These are phyloP conservation scores for Cerastis rubricosa DNA, from an alignment of 2,888 invertebrate species.

Conservation along the genomic window DNA sequence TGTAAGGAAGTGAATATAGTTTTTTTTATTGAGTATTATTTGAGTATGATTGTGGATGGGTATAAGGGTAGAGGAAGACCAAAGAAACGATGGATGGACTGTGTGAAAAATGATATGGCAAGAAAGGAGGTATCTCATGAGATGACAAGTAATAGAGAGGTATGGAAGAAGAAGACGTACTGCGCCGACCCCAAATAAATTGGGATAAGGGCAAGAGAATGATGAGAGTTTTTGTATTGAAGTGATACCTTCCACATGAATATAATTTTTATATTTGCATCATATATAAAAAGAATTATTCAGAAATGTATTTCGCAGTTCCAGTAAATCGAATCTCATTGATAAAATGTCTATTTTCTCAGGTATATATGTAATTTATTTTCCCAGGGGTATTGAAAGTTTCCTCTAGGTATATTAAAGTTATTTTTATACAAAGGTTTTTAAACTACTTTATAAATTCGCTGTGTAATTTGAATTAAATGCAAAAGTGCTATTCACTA, in stretches of 20 bases:
- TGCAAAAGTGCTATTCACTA: neutral
- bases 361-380: neutral
- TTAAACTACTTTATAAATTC: neutral
- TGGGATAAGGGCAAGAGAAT: too few relatives aligned
- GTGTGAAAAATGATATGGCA: too few relatives aligned
- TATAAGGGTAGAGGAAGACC: too few relatives aligned
- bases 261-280: slow-evolving; percentile 3
- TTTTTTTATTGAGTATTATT: neutral
- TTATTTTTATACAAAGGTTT: neutral
- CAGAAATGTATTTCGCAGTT: slow-evolving; percentile 15
- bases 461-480: neutral
- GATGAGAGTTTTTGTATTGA: neutral
- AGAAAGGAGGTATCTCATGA: too few relatives aligned
- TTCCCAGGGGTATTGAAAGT: slow-evolving; percentile 6
- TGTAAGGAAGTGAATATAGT: neutral
- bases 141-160: too few relatives aligned
- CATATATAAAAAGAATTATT: neutral
- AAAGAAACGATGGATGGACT: too few relatives aligned
- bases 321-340: slow-evolving; percentile 8
- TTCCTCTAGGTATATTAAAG: neutral
- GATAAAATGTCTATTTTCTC: neutral
- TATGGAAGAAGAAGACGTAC: too few relatives aligned
- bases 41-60: too few relatives aligned
- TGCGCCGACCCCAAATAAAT: too few relatives aligned
- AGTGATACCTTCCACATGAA: neutral